Percentiles rank a stretch among this genome's conserved stretches.
Evolutionary conservation across 2,888 invertebrate genomes (phyloP).

Genomic region (Nomada lathburiana): DNA sequence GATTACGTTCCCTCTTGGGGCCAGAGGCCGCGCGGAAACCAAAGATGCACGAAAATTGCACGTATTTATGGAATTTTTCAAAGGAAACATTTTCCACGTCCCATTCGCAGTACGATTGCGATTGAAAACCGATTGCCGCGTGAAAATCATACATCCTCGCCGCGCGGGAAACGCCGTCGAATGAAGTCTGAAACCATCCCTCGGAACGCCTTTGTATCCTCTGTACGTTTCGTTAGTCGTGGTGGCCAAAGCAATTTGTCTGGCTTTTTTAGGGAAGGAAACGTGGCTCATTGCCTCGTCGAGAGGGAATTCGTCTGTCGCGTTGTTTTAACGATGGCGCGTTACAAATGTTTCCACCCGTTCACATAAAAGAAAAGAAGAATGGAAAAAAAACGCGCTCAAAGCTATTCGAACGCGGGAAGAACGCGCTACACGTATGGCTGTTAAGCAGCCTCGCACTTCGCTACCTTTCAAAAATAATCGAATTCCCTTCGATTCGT

Average conservation of each 20-base stretch:
- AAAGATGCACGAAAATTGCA: no score
- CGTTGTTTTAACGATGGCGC: background rate
- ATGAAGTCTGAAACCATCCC: background rate
- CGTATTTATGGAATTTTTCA: no score
- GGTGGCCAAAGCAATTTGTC: conserved; percentile 24
- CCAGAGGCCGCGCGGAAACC: no score
- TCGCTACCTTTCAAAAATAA: conserved; percentile 1
- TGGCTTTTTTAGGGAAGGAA: conserved; percentile 29
- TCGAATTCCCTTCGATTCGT: conserved; percentile 15
- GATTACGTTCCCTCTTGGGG: no score
- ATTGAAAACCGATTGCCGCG: no score
- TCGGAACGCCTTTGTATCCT: background rate
- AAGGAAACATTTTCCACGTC: no score
- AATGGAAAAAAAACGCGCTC: background rate
- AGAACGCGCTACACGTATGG: background rate
- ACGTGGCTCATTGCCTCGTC: conserved; percentile 29
- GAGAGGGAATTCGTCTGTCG: background rate
- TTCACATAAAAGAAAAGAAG: background rate
- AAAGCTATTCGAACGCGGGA: background rate
- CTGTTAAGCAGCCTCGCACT: background rate
- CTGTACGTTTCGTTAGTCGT: conserved; percentile 26
- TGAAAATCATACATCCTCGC: no score
- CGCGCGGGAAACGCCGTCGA: no score
- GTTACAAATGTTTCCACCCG: conserved; percentile 50
- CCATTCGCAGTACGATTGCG: no score